Evolutionary conservation across 2,888 invertebrate genomes (phyloP), one percentile per base, ranked within the genome.

Genomic region (Cryptops parisi): DNA sequence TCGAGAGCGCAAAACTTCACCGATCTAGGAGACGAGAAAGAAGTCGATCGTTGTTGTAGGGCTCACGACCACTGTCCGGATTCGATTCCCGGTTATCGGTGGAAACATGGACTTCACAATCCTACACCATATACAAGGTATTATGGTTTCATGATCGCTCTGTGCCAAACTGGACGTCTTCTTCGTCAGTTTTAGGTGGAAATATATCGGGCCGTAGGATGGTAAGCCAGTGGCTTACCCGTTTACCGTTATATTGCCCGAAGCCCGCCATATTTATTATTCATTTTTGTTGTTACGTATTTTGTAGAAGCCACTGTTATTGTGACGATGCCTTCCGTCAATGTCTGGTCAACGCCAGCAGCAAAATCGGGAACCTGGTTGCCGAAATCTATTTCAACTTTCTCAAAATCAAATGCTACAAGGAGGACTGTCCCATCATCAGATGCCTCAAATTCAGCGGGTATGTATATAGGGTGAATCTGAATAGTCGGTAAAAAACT

Each of bases 11-110:
- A 76, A 21, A 78, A 81, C 64, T 89, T 86, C 71, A 81, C 81
- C 68, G 90, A 91, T 70, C 73, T 91, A 58, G 93, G 93, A 40
- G 74, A 77, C 0, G 82, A 80, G 61, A 60, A 66, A 64, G 75
- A 72, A 27, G 80, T 82, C 62, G 84, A 84, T 64, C 71, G 72
- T 61, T 93, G 93, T 68, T 93, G 93, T 70, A 77, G 90, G 55
- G 81, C 81, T 17, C 93, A 93, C 68, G 91, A 93, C 72, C 76
- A 89, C 50, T 93, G 93, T 65, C 90, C 90, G 1, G 78, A 82
- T 49, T 89, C 90, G 2, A 70, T 84, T 39, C 66, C 68, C 27
- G 81, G 80, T 19, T 80, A 81, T 65, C 75, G 77, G 39, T 72
- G 72, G 54, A 78, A 83, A 60, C 90, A 88, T 71, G 84, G 86